phyloP scores from a whole-genome alignment of 2,797 vertebrate genomes.

The Pampus argenteus region DNA sequence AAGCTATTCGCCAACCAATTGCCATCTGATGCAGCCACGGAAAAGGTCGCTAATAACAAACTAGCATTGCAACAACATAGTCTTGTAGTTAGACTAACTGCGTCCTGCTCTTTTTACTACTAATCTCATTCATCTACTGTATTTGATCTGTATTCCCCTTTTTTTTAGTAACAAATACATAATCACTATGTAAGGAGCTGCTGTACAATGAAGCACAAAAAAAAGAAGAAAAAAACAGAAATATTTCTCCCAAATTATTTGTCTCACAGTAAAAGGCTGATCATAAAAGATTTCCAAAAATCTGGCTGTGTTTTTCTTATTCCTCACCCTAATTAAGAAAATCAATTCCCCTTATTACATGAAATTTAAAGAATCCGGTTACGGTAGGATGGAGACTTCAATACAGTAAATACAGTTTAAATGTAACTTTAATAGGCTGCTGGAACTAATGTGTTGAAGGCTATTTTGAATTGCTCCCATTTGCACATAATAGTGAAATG shows the following conservation, averaged over 20 bases:
- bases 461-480: conserved; percentile 20
- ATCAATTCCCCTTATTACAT: neutral
- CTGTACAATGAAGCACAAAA: too few species aligned
- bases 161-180: conserved; percentile 17
- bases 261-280: too few species aligned
- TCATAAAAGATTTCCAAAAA: too few species aligned
- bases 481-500: conserved; percentile 15
- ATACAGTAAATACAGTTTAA: neutral
- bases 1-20: conserved; percentile 15
- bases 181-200: too few species aligned
- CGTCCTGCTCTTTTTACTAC: conserved; percentile 8
- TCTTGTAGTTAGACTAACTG: neutral
- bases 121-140: conserved; percentile 6
- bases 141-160: conserved; percentile 17
- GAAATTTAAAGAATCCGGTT: neutral
- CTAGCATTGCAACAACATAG: neutral
- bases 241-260: too few species aligned
- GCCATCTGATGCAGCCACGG: neutral
- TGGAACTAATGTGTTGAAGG: conserved; percentile 9
- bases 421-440: conserved; percentile 21
- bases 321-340: neutral
- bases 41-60: conserved; percentile 6
- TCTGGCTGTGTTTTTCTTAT: neutral
- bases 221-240: too few species aligned
- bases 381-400: neutral